These are phyloP conservation scores for Anoura caudifer DNA, from an alignment of 2,113 vertebrate species.

Conservation along the genomic window DNA sequence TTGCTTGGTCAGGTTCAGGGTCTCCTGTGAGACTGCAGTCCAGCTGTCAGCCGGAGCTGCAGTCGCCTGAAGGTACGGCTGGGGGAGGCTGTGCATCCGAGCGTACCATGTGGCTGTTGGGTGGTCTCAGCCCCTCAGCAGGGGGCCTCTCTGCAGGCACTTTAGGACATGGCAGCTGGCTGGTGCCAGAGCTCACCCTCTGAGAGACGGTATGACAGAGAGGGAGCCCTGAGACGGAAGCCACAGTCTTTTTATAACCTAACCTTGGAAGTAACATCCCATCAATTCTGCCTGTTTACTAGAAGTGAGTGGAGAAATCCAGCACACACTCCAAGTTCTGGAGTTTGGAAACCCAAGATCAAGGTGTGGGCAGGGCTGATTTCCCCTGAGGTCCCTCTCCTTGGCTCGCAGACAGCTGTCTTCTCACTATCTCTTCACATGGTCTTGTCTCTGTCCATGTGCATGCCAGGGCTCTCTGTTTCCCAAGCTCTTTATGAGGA, in stretches of 20 bases:
- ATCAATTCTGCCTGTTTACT: neutral
- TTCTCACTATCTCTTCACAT: neutral
- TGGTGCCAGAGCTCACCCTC: neutral
- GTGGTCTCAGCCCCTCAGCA: too few species aligned
- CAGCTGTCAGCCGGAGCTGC: neutral
- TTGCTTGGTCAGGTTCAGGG: neutral
- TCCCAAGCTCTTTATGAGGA: neutral
- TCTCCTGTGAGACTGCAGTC: neutral
- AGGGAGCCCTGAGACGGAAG: neutral
- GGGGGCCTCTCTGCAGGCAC: neutral
- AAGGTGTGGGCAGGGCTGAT: too few species aligned
- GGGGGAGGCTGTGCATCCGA: too few species aligned
- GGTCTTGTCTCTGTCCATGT: neutral
- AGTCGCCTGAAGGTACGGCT: neutral
- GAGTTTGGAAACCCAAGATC: neutral
- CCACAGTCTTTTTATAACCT: neutral
- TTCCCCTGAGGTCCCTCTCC: too few species aligned
- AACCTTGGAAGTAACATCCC: neutral
- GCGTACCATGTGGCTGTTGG: fast-evolving
- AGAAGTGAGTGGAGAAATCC: neutral
- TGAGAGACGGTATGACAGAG: neutral
- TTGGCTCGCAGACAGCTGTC: too few species aligned
- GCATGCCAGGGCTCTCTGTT: neutral
- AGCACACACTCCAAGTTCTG: neutral
- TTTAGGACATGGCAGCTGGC: neutral